Conservation (phyloP, 2,797 vertebrate genomes). For the Macropodus opercularis region DNA sequence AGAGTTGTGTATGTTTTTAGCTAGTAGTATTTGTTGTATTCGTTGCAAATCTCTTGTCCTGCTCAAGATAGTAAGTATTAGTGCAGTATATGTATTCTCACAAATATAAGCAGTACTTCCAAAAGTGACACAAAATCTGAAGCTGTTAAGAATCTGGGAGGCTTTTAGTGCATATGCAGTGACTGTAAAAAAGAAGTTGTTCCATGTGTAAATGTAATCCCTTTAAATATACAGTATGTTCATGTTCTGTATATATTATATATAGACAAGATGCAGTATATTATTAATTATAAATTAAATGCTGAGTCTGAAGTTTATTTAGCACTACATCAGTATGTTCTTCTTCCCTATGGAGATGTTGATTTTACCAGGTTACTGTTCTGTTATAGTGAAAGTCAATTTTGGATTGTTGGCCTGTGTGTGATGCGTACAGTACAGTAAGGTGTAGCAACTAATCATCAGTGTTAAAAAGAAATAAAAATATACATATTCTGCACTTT, state of each 20-base stretch:
- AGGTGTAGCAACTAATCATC: constrained; percentile 48
- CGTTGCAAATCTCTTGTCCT: constrained; percentile 49
- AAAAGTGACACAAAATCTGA: constrained; percentile 31
- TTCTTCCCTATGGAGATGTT: constrained; percentile 40
- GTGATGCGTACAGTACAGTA: constrained; percentile 61
- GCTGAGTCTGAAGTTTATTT: constrained; percentile 32
- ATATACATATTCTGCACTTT: constrained; percentile 40
- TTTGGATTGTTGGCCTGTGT: constrained; percentile 58
- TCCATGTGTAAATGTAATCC: constrained; percentile 76
- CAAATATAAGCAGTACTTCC: constrained; percentile 34
- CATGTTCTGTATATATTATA: constrained; percentile 76
- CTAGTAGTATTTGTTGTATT: constrained; percentile 59
- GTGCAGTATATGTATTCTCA: constrained; percentile 44
- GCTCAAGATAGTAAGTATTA: constrained; percentile 44
- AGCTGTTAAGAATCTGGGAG: constrained; percentile 39
- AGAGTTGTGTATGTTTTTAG: constrained; percentile 56
- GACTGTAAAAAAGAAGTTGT: constrained; percentile 55
- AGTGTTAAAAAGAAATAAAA: constrained; percentile 57
- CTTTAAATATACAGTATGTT: constrained; percentile 63
- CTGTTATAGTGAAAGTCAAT: constrained; percentile 57
- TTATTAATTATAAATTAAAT: constrained; percentile 30
- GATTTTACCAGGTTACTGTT: constrained; percentile 47
- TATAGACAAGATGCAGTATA: constrained; percentile 63
- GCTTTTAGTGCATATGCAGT: constrained; percentile 61
- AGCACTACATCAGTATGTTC: constrained; percentile 59